These are phyloP conservation scores for Cyprinodon variegatus DNA, from an alignment of 2,113 vertebrate genomes.

Conservation along the genomic window DNA sequence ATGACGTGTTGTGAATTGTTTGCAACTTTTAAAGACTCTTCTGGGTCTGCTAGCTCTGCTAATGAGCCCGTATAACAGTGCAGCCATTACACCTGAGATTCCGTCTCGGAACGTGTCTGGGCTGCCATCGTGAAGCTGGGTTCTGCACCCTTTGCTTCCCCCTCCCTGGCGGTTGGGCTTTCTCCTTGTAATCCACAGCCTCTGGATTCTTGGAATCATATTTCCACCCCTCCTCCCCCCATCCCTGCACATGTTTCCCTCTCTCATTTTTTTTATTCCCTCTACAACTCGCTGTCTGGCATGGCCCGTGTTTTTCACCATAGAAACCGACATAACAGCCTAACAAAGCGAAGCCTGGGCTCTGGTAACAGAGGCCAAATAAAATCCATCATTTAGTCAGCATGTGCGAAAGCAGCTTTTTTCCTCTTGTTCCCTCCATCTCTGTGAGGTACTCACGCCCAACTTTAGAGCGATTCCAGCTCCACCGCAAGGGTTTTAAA, in stretches of 20 bases:
- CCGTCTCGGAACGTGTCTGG: neutral
- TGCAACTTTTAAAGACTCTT: neutral
- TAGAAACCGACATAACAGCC: constrained; percentile 92
- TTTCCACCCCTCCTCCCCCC: constrained; percentile 53
- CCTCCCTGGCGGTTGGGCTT: neutral
- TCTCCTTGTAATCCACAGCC: constrained; percentile 69
- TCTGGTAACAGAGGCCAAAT: constrained; percentile 82
- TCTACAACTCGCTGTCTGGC: constrained; percentile 80
- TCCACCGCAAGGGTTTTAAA: constrained; percentile 16
- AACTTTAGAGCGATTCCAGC: constrained; percentile 52
- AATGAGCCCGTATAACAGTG: constrained; percentile 1
- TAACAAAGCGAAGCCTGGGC: constrained; percentile 77
- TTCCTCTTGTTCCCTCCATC: neutral
- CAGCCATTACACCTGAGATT: neutral
- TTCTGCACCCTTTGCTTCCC: neutral
- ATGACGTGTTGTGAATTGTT: neutral
- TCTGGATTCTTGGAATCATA: constrained; percentile 69
- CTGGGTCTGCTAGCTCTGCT: neutral
- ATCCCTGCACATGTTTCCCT: constrained; percentile 41
- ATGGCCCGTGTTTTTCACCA: constrained; percentile 82
- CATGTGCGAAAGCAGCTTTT: constrained; percentile 49
- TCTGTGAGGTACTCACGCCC: constrained; percentile 30
- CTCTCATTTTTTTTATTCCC: constrained; percentile 57
- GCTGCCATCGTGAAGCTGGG: neutral
- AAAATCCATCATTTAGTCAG: constrained; percentile 72